These are phyloP conservation scores for Microcebus jonahi DNA, from an alignment of 2,113 vertebrate genomes.

Conservation along the genomic window DNA sequence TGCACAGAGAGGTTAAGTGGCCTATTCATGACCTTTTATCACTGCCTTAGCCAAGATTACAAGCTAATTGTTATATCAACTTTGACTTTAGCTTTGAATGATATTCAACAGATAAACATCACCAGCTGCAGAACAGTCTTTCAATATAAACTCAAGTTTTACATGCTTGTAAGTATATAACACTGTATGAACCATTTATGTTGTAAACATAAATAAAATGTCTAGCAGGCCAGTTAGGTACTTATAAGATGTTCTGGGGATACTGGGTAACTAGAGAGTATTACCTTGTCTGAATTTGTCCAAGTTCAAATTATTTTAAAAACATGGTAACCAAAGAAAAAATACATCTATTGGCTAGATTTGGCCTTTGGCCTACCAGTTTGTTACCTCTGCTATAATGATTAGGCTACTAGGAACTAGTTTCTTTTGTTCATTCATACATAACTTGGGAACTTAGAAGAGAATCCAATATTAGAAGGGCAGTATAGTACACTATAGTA, in stretches of 20 bases:
- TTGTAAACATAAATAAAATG: conserved; percentile 4
- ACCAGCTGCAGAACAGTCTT: background rate
- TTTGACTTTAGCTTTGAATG: conserved; percentile 33
- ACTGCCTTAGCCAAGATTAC: background rate
- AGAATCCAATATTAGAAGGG: background rate
- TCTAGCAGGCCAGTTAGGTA: background rate
- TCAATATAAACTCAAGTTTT: background rate
- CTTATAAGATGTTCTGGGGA: background rate
- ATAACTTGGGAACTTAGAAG: background rate
- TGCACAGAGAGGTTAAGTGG: background rate
- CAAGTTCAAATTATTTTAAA: conserved; percentile 44
- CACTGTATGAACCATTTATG: background rate
- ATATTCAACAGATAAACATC: background rate
- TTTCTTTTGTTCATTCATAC: background rate
- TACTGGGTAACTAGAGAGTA: background rate
- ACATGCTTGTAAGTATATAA: background rate
- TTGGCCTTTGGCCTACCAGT: background rate
- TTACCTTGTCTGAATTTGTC: background rate
- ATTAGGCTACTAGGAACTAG: background rate
- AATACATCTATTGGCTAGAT: background rate
- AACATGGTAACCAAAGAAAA: background rate
- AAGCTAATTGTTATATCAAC: background rate
- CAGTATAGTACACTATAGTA: background rate
- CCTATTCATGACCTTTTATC: background rate
- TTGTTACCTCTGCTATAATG: background rate